A percentile compares a stretch with the other conserved stretches of the same genome.
These are phyloP conservation scores for Chroicocephalus ridibundus DNA, from an alignment of 2,113 vertebrate species.

Conservation along the genomic window DNA sequence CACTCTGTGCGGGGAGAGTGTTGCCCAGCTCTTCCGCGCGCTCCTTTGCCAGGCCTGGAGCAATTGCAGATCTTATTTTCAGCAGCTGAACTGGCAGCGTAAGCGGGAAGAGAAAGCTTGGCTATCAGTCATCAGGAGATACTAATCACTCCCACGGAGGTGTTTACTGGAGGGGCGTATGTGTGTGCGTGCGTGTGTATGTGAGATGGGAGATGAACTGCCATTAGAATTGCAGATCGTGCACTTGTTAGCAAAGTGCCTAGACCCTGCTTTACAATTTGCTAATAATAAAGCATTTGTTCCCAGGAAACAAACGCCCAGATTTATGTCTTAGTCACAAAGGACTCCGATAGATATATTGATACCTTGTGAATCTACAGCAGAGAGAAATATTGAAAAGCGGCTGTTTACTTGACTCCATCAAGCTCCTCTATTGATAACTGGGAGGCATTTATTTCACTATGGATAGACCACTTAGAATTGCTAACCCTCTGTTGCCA, in stretches of 20 bases:
- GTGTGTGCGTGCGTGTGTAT: not conserved
- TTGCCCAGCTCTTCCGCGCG: not conserved
- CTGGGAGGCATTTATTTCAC: constrained; percentile 39
- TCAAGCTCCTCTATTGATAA: constrained; percentile 46
- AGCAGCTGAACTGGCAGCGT: not conserved
- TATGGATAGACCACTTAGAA: not conserved
- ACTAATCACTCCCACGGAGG: constrained; percentile 29
- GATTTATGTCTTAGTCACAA: constrained; percentile 53
- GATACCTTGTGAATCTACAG: constrained; percentile 36
- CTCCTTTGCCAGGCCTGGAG: not conserved
- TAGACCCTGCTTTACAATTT: constrained; percentile 7
- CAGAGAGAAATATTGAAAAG: constrained; percentile 13
- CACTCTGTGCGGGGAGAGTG: not conserved
- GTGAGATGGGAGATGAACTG: constrained; percentile 2
- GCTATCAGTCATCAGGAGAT: constrained; percentile 20
- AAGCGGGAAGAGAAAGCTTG: not conserved
- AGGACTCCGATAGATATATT: constrained; percentile 59
- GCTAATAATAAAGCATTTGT: constrained; percentile 50
- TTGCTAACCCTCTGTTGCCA: constrained; percentile 36
- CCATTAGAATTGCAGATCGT: constrained; percentile 52
- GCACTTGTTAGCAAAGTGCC: constrained; percentile 36
- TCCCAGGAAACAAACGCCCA: constrained; percentile 25
- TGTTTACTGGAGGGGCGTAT: constrained; percentile 22
- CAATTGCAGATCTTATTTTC: constrained; percentile 2
- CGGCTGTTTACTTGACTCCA: not conserved